A percentile compares a stretch with the other conserved stretches of the same genome.
Evolutionary conservation across 2,888 invertebrate genomes (phyloP).

Genomic region (Meloe dianella): DNA sequence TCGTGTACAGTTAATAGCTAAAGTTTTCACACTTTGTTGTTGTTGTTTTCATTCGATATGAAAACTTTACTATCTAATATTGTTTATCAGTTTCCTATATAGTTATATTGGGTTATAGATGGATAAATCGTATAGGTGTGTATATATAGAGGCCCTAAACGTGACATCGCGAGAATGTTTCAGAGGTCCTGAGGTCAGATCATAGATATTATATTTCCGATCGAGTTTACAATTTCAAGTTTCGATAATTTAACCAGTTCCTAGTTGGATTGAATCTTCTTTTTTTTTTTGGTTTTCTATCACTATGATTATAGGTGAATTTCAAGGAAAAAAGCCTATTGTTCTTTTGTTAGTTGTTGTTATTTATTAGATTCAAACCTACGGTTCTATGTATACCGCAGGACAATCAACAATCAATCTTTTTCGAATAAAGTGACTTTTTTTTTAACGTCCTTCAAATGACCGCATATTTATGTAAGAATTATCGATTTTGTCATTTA

Average conservation of each 20-base stretch:
- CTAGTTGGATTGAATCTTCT: neutral
- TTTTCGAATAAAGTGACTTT: neutral
- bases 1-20: constrained; percentile 20
- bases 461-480: neutral
- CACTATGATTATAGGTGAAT: neutral
- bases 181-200: constrained; percentile 22
- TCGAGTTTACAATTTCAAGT: constrained; percentile 4
- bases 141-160: neutral
- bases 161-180: constrained; percentile 1
- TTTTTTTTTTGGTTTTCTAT: neutral
- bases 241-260: neutral
- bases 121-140: no score
- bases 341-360: neutral
- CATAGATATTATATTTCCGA: constrained; percentile 22
- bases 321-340: neutral
- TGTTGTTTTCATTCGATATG: neutral
- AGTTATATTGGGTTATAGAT: neutral
- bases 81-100: neutral
- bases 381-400: neutral
- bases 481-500: neutral
- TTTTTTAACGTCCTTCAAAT: neutral
- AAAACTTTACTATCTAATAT: neutral
- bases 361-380: neutral
- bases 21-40: neutral
- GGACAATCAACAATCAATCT: constrained; percentile 3